Evolutionary conservation across 2,113 vertebrate species (phyloP).

Genomic region (Tautogolabrus adspersus): DNA sequence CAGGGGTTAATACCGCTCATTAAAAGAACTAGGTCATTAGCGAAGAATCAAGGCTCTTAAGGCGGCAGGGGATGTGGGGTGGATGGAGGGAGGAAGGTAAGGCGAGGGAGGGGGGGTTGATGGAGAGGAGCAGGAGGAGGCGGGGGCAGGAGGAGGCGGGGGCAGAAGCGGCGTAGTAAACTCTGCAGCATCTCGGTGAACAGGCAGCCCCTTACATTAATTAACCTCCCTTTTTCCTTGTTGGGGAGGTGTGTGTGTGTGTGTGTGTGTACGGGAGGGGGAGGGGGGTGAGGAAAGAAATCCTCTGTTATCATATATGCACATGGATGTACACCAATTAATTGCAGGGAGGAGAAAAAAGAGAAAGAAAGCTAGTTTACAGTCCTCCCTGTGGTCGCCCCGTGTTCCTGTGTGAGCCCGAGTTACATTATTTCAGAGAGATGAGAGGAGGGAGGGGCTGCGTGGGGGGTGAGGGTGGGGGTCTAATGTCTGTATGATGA

Average conservation of each 20-base stretch:
- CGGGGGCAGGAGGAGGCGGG: conserved; percentile 78
- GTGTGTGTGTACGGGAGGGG: conserved; percentile 31
- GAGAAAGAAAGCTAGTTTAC: conserved; percentile 89
- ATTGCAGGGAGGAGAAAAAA: conserved; percentile 81
- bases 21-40: conserved; percentile 99
- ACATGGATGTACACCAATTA: conserved; percentile 97
- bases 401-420: conserved; percentile 70
- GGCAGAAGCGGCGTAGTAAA: conserved; percentile 89
- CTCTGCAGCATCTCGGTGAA: conserved; percentile 94
- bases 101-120: conserved; percentile 66
- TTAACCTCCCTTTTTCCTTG: conserved; percentile 99
- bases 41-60: conserved; percentile 99
- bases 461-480: conserved; percentile 28
- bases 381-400: conserved; percentile 88
- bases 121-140: conserved; percentile 80
- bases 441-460: conserved; percentile 55
- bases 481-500: conserved; percentile 98
- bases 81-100: conserved; percentile 80
- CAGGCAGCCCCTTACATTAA: conserved; percentile 96
- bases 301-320: conserved; percentile 91
- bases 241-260: conserved; percentile 76
- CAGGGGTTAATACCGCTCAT: conserved; percentile 99
- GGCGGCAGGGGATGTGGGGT: conserved; percentile 90
- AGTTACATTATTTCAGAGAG: conserved; percentile 77
- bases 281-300: conserved; percentile 25